These are phyloP conservation scores for Carapus acus DNA, from an alignment of 2,797 vertebrate species.

Conservation along the genomic window DNA sequence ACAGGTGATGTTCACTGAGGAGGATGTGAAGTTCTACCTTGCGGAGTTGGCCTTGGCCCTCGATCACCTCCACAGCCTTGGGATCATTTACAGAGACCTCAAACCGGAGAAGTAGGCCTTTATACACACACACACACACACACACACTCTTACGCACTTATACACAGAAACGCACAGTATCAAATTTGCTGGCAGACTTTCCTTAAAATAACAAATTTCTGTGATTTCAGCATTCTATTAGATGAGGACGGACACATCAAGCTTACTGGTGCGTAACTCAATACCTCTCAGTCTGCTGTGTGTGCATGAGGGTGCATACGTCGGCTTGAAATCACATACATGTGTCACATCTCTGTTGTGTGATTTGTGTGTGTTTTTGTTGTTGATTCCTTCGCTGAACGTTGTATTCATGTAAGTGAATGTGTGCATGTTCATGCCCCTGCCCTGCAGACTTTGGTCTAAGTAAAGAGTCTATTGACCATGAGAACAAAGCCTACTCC, in stretches of 20 bases:
- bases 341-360: no score
- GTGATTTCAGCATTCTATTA: constrained; percentile 98
- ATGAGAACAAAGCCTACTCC: constrained; percentile 97
- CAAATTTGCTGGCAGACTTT: no score
- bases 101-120: constrained; percentile 96
- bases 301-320: no score
- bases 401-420: no score
- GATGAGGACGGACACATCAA: constrained; percentile 99
- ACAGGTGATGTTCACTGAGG: constrained; percentile 99
- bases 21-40: constrained; percentile 99
- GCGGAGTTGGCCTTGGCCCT: constrained; percentile 98
- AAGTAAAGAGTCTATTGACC: constrained; percentile 98
- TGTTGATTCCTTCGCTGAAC: no score
- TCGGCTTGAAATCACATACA: no score
- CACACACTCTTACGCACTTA: no score
- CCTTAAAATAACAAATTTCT: constrained; percentile 16
- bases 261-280: constrained; percentile 82
- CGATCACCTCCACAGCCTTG: constrained; percentile 97
- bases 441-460: constrained; percentile 87
- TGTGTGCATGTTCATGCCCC: no score
- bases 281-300: no score
- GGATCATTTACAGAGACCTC: constrained; percentile 99
- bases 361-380: no score
- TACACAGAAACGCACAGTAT: no score
- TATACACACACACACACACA: no score